These are phyloP conservation scores for Microplitis mediator DNA, from an alignment of 1,140 invertebrate species.

Conservation along the genomic window DNA sequence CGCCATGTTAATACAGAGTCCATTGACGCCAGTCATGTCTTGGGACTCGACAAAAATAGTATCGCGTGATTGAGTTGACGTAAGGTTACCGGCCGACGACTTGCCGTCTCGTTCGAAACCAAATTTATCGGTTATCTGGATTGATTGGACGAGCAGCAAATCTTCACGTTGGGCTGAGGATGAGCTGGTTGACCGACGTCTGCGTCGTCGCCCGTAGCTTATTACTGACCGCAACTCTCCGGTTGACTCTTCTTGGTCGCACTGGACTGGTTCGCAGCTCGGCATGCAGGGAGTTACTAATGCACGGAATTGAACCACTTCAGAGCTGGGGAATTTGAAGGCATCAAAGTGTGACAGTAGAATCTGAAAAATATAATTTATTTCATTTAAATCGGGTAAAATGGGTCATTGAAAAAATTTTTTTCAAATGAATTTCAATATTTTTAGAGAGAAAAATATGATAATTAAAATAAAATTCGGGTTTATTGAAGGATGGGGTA, in stretches of 20 bases:
- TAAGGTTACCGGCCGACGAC: constrained; percentile 40
- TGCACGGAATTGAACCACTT: constrained; percentile 92
- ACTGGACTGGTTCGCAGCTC: constrained; percentile 87
- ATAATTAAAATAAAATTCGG: too few relatives aligned
- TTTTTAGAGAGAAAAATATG: too few relatives aligned
- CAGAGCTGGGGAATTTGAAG: constrained; percentile 94
- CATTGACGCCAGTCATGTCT: constrained; percentile 55
- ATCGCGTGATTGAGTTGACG: constrained; percentile 46
- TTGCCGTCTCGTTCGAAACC: constrained; percentile 72
- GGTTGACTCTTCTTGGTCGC: constrained; percentile 78
- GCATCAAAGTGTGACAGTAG: constrained; percentile 92
- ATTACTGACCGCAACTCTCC: constrained; percentile 81
- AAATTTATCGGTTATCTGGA: constrained; percentile 92
- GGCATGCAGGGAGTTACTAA: constrained; percentile 93
- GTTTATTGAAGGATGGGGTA: too few relatives aligned
- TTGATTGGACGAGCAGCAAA: constrained; percentile 85
- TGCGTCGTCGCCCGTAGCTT: constrained; percentile 78
- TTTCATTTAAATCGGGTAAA: background rate
- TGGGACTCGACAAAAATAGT: constrained; percentile 66
- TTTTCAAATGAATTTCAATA: too few relatives aligned
- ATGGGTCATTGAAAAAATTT: background rate
- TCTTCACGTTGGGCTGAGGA: constrained; percentile 72
- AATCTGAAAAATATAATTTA: constrained; percentile 65
- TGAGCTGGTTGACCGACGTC: constrained; percentile 58
- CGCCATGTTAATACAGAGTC: constrained; percentile 75